These are phyloP conservation scores for Chloroceryle amazona DNA, from an alignment of 2,797 vertebrate species.

Conservation along the genomic window DNA sequence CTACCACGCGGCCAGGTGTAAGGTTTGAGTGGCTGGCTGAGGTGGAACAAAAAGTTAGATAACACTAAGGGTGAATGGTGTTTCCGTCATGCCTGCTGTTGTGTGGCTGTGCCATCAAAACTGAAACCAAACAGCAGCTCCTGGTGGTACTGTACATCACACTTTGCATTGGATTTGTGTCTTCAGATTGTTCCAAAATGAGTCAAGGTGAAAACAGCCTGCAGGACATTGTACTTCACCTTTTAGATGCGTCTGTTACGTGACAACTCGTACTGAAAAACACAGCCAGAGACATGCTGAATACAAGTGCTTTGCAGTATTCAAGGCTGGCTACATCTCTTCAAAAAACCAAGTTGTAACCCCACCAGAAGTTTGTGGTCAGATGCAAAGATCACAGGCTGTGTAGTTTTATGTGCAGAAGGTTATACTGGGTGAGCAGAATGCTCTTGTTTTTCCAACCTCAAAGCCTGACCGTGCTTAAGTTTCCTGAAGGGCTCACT, in stretches of 20 bases:
- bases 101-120: background rate
- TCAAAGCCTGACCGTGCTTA: background rate
- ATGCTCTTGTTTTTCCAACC: background rate
- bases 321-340: background rate
- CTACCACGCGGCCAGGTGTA: background rate
- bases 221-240: background rate
- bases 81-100: background rate
- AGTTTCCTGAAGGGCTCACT: background rate
- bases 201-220: conserved; percentile 41
- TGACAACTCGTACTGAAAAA: background rate
- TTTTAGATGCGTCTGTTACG: background rate
- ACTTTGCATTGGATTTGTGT: background rate
- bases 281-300: background rate
- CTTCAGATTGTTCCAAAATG: conserved; percentile 25
- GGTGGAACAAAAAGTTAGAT: background rate
- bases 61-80: background rate
- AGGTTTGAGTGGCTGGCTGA: background rate
- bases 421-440: background rate
- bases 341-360: background rate
- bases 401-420: background rate
- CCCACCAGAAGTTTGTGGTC: background rate
- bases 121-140: background rate
- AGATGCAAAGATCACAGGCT: background rate
- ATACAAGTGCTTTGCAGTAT: background rate
- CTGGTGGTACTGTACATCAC: background rate